Percentiles rank a stretch among this genome's conserved stretches.
Evolutionary conservation across 1,140 invertebrate species (phyloP).

Genomic region (Bathynomus jamesi): DNA sequence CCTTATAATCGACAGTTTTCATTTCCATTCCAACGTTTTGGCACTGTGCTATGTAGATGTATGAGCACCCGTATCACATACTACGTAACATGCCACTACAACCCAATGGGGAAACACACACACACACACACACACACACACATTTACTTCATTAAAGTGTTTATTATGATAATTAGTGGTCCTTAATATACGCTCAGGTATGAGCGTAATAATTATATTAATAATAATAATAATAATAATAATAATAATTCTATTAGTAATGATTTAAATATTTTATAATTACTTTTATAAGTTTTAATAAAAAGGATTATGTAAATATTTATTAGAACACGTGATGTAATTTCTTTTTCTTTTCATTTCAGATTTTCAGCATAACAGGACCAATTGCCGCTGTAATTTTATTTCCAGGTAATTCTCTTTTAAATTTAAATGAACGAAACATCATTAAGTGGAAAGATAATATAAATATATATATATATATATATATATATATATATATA

Average conservation of each 20-base stretch:
- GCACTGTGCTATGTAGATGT: no score
- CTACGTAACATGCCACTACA: no score
- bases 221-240: neutral
- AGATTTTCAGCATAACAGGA: neutral
- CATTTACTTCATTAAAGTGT: no score
- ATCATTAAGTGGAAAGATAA: neutral
- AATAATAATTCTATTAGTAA: neutral
- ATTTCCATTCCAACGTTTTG: no score
- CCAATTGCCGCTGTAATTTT: neutral
- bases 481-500: slow-evolving; percentile 9
- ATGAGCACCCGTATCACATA: no score
- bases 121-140: no score
- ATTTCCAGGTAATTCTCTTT: neutral
- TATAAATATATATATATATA: slow-evolving; percentile 7
- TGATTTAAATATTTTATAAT: neutral
- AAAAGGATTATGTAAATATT: neutral
- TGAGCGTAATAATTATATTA: neutral
- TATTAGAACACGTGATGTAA: neutral
- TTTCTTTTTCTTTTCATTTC: neutral
- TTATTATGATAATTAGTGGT: no score
- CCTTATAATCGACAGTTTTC: no score
- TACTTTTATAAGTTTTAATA: neutral
- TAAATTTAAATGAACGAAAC: neutral
- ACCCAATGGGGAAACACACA: no score
- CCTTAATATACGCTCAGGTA: neutral